phyloP scores from a whole-genome alignment of 2,888 invertebrate species.

The Cryptus armator region DNA sequence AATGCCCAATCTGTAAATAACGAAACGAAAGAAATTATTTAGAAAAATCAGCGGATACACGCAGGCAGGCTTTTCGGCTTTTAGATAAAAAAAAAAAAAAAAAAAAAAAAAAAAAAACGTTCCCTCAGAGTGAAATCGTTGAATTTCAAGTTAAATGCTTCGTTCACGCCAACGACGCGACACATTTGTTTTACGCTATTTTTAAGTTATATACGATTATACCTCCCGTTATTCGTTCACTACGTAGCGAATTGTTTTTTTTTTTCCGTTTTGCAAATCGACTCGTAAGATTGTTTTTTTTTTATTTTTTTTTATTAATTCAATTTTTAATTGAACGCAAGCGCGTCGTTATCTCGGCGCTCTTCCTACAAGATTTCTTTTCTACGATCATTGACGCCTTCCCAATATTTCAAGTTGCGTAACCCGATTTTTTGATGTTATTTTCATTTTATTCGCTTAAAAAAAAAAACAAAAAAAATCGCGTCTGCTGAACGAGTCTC shows the following conservation, averaged over 20 bases:
- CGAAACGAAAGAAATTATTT: background rate
- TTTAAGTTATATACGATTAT: conserved; percentile 14
- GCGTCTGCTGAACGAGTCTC: background rate
- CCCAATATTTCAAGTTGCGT: conserved; percentile 5
- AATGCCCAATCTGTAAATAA: conserved; percentile 3
- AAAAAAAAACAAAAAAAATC: background rate
- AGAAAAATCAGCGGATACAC: background rate
- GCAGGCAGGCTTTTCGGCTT: conserved; percentile 1
- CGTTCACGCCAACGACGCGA: conserved; percentile 5
- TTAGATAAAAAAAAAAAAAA: background rate
- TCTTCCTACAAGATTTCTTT: conserved; percentile 40
- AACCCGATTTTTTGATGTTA: background rate
- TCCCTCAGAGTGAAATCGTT: background rate
- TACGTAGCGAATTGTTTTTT: conserved; percentile 8
- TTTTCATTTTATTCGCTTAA: background rate
- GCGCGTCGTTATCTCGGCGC: background rate
- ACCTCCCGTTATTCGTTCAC: background rate
- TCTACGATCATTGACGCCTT: conserved; percentile 42
- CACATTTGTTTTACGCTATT: conserved; percentile 25
- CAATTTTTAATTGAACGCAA: background rate
- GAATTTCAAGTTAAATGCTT: conserved; percentile 4
- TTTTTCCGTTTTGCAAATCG: conserved; percentile 1
- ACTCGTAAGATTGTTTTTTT: background rate
- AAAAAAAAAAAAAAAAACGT: background rate
- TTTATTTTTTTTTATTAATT: conserved; percentile 10